Conservation (phyloP, 2,888 invertebrate species). For the Eupithecia inturbata region DNA sequence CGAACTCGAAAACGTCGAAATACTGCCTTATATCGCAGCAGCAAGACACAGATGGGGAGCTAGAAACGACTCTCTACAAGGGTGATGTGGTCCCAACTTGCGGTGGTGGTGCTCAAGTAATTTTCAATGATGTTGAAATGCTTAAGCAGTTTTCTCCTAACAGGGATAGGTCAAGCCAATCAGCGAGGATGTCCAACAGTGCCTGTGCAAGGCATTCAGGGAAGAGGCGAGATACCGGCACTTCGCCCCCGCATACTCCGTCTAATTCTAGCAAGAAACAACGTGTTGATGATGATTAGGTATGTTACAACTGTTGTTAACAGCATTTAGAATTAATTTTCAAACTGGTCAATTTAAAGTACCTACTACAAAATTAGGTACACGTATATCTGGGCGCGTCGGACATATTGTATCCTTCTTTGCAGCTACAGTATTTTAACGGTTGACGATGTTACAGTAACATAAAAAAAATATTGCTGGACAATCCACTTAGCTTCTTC, state of each 20-base stretch:
- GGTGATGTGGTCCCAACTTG: slow-evolving; percentile 97
- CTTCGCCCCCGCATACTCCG: slow-evolving; percentile 75
- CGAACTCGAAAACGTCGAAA: slow-evolving; percentile 88
- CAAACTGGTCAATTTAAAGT: background rate
- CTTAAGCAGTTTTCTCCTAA: slow-evolving; percentile 92
- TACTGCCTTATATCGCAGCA: slow-evolving; percentile 97
- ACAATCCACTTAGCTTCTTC: background rate
- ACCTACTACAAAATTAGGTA: background rate
- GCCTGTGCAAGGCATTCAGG: slow-evolving; percentile 74
- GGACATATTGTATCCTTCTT: background rate
- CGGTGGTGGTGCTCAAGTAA: slow-evolving; percentile 97
- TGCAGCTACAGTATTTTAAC: background rate
- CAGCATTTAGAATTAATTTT: background rate
- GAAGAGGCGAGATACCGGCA: slow-evolving; percentile 70
- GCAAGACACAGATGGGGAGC: slow-evolving; percentile 94
- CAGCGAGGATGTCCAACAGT: slow-evolving; percentile 57
- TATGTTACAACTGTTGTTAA: background rate
- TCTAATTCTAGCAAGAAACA: slow-evolving; percentile 79
- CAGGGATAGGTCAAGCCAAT: slow-evolving; percentile 53
- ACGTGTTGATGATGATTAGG: slow-evolving; percentile 48
- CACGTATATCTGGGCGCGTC: background rate
- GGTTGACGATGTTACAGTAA: background rate
- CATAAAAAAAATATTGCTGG: background rate
- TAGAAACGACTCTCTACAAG: slow-evolving; percentile 97
- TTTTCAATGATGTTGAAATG: slow-evolving; percentile 97